These are phyloP conservation scores for Peromyscus californicus DNA, from an alignment of 2,113 vertebrate species.

Conservation along the genomic window DNA sequence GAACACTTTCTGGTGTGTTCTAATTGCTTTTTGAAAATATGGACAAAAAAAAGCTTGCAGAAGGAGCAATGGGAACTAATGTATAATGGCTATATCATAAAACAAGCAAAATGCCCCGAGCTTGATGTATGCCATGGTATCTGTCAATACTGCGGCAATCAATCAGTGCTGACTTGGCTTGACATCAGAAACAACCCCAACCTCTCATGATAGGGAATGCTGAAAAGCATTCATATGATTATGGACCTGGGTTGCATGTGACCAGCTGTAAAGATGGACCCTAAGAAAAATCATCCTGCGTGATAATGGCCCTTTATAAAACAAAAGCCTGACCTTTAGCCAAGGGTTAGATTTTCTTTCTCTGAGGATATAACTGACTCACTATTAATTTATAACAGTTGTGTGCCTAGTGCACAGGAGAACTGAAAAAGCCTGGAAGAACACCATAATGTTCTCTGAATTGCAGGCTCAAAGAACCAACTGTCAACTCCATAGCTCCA, in stretches of 20 bases:
- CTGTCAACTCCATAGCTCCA: background rate
- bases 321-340: background rate
- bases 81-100: background rate
- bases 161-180: background rate
- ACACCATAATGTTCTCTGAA: background rate
- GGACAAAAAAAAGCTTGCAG: background rate
- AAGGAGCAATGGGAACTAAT: conserved; percentile 10
- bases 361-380: background rate
- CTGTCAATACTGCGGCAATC: background rate
- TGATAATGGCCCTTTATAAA: background rate
- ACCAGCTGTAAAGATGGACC: background rate
- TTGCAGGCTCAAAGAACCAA: background rate
- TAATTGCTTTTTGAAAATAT: conserved; percentile 51
- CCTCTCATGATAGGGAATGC: background rate
- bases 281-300: background rate
- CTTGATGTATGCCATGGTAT: background rate
- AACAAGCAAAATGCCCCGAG: background rate
- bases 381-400: background rate
- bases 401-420: background rate
- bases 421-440: background rate
- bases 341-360: background rate
- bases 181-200: background rate
- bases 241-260: background rate
- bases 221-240: background rate
- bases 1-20: conserved; percentile 40